Evolutionary conservation across 2,888 invertebrate species (phyloP).

Genomic region (Pterostichus madidus): DNA sequence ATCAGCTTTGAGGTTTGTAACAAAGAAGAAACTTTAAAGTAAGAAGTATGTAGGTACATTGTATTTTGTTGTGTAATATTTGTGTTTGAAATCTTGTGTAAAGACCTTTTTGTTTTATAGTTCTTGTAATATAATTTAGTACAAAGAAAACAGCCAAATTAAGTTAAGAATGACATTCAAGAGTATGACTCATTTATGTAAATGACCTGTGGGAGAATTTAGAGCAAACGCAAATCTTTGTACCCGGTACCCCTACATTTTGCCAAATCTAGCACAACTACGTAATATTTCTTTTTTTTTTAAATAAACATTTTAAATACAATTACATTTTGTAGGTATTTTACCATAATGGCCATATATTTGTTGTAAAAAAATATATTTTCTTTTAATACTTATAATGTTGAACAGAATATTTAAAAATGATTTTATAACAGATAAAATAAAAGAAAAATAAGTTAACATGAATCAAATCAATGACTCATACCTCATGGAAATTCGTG

Average conservation of each 20-base stretch:
- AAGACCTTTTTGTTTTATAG: neutral
- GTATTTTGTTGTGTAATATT: neutral
- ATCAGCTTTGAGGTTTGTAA: neutral
- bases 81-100: neutral
- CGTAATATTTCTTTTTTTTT: neutral
- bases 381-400: too few relatives aligned
- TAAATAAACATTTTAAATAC: too few relatives aligned
- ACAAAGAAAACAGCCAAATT: slow-evolving; percentile 7
- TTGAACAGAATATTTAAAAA: too few relatives aligned
- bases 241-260: slow-evolving; percentile 1
- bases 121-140: slow-evolving; percentile 1
- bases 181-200: slow-evolving; percentile 21
- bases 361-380: too few relatives aligned
- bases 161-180: slow-evolving; percentile 19
- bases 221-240: slow-evolving; percentile 17
- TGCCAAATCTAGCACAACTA: slow-evolving; percentile 2
- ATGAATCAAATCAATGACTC: too few relatives aligned
- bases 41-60: too few relatives aligned
- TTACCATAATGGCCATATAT: too few relatives aligned
- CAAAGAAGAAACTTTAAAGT: neutral
- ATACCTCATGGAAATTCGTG: too few relatives aligned
- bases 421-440: too few relatives aligned
- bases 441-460: too few relatives aligned
- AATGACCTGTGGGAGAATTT: slow-evolving; percentile 19
- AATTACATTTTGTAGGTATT: too few relatives aligned